These are phyloP conservation scores for Rhabdophis nuchalis DNA, from an alignment of 2,797 vertebrate species.

Conservation along the genomic window DNA sequence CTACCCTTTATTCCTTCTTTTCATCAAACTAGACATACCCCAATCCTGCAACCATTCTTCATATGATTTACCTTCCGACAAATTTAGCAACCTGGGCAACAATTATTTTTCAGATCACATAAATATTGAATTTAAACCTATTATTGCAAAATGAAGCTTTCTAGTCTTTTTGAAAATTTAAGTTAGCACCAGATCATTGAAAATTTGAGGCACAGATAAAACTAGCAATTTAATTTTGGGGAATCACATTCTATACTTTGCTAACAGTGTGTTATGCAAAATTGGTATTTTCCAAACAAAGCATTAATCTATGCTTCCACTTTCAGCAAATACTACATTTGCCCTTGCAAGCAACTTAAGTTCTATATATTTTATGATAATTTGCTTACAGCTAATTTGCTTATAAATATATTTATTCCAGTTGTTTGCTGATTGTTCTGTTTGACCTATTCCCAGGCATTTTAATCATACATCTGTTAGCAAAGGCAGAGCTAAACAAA, in stretches of 20 bases:
- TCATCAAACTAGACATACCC: not conserved
- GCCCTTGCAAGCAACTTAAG: not conserved
- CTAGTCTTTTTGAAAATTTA: not conserved
- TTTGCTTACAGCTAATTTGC: not conserved
- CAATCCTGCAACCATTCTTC: not conserved
- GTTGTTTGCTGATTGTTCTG: not conserved
- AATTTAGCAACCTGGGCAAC: not conserved
- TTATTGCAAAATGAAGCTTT: not conserved
- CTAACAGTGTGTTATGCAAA: not conserved
- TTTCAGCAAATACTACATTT: not conserved
- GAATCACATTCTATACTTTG: not conserved
- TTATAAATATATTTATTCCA: not conserved
- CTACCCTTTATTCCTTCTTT: not conserved
- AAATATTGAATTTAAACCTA: not conserved
- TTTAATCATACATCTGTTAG: not conserved
- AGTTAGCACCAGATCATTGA: not conserved
- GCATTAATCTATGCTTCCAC: not conserved
- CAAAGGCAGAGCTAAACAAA: not conserved
- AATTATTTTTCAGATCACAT: not conserved
- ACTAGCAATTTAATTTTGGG: not conserved
- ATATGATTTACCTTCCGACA: not conserved
- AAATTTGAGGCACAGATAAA: not conserved
- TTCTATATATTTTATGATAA: not conserved
- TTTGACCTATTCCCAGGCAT: not conserved
- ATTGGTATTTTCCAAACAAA: not conserved